A percentile compares a stretch with the other conserved stretches of the same genome.
phyloP scores from a whole-genome alignment of 2,888 invertebrate species.

The Pachydiplax longipennis region DNA sequence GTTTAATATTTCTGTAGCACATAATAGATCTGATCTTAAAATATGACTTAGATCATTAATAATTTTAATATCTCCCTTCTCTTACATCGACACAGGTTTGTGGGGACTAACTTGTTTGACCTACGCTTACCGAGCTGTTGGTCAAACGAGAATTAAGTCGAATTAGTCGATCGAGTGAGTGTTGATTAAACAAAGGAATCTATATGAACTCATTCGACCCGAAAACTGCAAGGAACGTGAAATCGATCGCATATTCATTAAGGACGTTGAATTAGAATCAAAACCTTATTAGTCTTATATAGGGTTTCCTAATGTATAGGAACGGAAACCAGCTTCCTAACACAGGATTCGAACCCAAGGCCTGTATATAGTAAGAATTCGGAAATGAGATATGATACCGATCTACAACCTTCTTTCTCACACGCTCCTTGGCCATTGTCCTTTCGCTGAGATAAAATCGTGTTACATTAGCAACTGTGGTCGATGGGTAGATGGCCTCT shows the following conservation, averaged over 20 bases:
- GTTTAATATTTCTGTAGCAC: too few relatives aligned
- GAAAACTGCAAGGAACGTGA: not conserved
- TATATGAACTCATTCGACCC: not conserved
- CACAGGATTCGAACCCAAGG: not conserved
- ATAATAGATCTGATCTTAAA: too few relatives aligned
- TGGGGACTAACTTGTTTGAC: too few relatives aligned
- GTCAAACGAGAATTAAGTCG: too few relatives aligned
- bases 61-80: too few relatives aligned
- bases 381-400: not conserved
- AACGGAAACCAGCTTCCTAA: not conserved
- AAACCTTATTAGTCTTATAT: not conserved
- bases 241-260: not conserved
- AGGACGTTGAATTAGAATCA: not conserved
- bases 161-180: too few relatives aligned
- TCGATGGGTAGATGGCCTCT: not conserved
- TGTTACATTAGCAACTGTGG: not conserved
- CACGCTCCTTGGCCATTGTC: not conserved
- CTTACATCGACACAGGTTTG: too few relatives aligned
- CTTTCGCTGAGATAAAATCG: not conserved
- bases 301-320: not conserved
- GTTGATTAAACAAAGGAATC: too few relatives aligned
- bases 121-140: too few relatives aligned
- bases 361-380: not conserved
- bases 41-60: too few relatives aligned
- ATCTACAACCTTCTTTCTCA: not conserved